Base-by-base conservation (phyloP, 2,113 vertebrate species). In the Xiphias gladius region DNA sequence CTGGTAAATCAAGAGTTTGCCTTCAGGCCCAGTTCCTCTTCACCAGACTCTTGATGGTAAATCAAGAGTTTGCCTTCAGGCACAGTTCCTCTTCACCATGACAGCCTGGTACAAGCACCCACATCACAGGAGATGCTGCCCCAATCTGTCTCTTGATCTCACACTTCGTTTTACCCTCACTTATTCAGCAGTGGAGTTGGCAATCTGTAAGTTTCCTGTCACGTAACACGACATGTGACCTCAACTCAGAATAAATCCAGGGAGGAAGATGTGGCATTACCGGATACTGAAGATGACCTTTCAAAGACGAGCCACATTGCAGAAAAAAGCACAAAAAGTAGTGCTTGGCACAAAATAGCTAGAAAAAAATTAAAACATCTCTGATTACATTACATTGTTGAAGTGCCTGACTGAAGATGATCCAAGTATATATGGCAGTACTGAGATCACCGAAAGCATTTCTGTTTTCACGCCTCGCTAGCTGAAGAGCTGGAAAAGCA, bases 1-100 rank as follows among this genome's bases (percentile, higher is more conserved):
- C 9, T 32, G 50, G 20, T 28, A 46, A 68, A 71, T 67, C 63
- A 58, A 61, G 41, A 67, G 62, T 32, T 73, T 66, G 68, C 35
- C 20, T 10, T 28, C 26, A 58, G 67, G 61, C 68, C 58, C 28
- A 41, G 11, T 26, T n/a, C n/a, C n/a, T n/a, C n/a, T n/a, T n/a
- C n/a, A n/a, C n/a, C n/a, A n/a, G n/a, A n/a, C n/a, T n/a, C n/a
- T n/a, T n/a, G n/a, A n/a, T n/a, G n/a, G n/a, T n/a, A n/a, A n/a
- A n/a, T n/a, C n/a, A n/a, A n/a, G n/a, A n/a, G n/a, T n/a, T n/a
- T n/a, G n/a, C n/a, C n/a, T n/a, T n/a, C n/a, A n/a, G n/a, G n/a
- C n/a, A n/a, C n/a, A n/a, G n/a, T n/a, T 82, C 65, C 14, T 69
- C 35, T 35, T 70, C 35, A 19, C 30, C 7, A 5, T 39, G 62